Evolutionary conservation across 2,113 vertebrate genomes (phyloP).

Genomic region (Cervus canadensis): DNA sequence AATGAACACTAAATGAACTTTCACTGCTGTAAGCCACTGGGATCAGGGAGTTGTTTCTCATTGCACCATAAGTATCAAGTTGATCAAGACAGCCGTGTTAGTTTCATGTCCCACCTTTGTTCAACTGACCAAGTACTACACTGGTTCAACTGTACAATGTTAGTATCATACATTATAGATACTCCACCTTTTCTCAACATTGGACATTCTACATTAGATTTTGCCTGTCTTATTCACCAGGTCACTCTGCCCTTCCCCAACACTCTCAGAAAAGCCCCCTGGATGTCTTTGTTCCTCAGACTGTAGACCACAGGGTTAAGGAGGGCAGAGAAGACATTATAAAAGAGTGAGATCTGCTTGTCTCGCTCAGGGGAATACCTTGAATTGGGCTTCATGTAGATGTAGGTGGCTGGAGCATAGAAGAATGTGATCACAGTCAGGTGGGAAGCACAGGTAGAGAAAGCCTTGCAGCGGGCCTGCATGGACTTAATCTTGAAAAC

Average conservation of each 20-base stretch:
- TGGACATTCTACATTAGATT: not conserved
- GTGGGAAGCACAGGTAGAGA: conserved; percentile 57
- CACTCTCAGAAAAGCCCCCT: conserved; percentile 41
- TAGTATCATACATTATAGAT: not conserved
- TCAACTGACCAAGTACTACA: not conserved
- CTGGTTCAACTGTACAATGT: not conserved
- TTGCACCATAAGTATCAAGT: not conserved
- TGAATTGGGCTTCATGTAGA: conserved; percentile 57
- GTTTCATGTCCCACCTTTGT: not conserved
- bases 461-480: not conserved
- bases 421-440: conserved; percentile 54
- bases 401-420: conserved; percentile 21
- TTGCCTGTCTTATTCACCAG: not conserved
- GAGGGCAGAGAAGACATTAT: conserved; percentile 42
- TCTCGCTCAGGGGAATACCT: conserved; percentile 24
- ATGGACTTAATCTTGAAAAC: conserved; percentile 42
- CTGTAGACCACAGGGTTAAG: conserved; percentile 61
- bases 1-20: not conserved
- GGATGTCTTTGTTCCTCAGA: conserved; percentile 56
- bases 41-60: not conserved
- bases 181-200: not conserved
- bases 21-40: not conserved
- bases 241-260: not conserved
- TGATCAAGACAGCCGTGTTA: not conserved
- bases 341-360: conserved; percentile 49